phyloP scores from a whole-genome alignment of 2,797 vertebrate species.

The Scleropages formosus region DNA sequence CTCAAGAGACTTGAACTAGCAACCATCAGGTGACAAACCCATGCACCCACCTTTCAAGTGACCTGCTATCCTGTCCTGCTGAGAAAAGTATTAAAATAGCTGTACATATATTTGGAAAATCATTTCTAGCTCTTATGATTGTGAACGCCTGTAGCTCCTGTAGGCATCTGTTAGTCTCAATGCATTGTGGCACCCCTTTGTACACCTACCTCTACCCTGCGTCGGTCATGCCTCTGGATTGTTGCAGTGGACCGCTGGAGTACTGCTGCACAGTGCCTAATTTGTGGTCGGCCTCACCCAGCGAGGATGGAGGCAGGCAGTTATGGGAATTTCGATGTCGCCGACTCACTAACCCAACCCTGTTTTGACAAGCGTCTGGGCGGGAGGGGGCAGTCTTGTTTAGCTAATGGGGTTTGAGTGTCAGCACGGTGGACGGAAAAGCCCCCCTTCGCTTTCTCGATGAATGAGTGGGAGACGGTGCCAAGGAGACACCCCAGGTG shows the following conservation, averaged over 20 bases:
- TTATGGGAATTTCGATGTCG: neutral
- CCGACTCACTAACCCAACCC: conserved; percentile 1
- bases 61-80: no score
- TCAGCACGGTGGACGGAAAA: neutral
- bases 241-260: neutral
- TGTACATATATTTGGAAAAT: no score
- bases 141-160: neutral
- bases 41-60: no score
- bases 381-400: conserved; percentile 16
- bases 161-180: conserved; percentile 14
- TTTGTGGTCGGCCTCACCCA: conserved; percentile 20
- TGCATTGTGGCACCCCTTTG: conserved; percentile 6
- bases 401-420: conserved; percentile 11
- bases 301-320: conserved; percentile 12
- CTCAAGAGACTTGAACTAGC: no score
- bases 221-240: conserved; percentile 17
- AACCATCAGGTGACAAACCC: no score
- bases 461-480: conserved; percentile 20
- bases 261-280: conserved; percentile 1
- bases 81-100: no score
- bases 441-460: neutral
- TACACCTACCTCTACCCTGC: neutral
- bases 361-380: conserved; percentile 23
- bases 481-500: neutral
- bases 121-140: neutral